These are phyloP conservation scores for Trichogramma evanescens DNA, from an alignment of 2,888 invertebrate genomes.

Conservation along the genomic window DNA sequence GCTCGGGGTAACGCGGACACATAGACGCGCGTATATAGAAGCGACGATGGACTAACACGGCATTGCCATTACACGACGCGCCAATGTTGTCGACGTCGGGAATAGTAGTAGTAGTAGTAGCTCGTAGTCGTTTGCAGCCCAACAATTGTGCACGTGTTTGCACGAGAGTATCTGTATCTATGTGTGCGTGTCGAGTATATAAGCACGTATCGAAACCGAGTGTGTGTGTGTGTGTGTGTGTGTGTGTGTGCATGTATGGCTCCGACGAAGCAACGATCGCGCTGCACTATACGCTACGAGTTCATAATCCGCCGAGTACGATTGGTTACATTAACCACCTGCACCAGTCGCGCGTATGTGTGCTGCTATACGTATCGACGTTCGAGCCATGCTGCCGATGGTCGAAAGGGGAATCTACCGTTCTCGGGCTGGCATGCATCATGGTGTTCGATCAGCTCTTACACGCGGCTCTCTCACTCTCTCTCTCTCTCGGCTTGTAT, in stretches of 20 bases:
- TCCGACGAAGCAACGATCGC: neutral
- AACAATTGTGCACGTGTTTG: too few species aligned
- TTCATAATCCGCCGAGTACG: constrained; percentile 18
- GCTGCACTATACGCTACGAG: too few species aligned
- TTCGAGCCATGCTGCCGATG: too few species aligned
- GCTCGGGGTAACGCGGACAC: too few species aligned
- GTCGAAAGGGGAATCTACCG: neutral
- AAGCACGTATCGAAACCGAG: constrained; percentile 2
- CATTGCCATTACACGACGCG: constrained; percentile 28
- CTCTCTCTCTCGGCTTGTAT: too few species aligned
- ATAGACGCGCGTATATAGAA: too few species aligned
- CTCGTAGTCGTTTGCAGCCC: neutral
- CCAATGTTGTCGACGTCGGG: constrained; percentile 12
- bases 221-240: neutral
- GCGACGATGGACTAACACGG: constrained; percentile 19
- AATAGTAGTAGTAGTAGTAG: neutral
- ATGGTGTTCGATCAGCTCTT: too few species aligned
- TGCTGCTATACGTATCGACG: neutral
- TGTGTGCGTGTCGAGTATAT: constrained; percentile 6
- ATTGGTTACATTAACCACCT: constrained; percentile 18
- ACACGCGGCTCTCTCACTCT: too few species aligned
- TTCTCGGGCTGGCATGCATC: neutral
- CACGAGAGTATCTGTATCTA: too few species aligned
- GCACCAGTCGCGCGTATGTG: constrained; percentile 10
- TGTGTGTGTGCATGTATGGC: neutral